These are phyloP conservation scores for Plotosus lineatus DNA, from an alignment of 2,113 vertebrate species.

Conservation along the genomic window DNA sequence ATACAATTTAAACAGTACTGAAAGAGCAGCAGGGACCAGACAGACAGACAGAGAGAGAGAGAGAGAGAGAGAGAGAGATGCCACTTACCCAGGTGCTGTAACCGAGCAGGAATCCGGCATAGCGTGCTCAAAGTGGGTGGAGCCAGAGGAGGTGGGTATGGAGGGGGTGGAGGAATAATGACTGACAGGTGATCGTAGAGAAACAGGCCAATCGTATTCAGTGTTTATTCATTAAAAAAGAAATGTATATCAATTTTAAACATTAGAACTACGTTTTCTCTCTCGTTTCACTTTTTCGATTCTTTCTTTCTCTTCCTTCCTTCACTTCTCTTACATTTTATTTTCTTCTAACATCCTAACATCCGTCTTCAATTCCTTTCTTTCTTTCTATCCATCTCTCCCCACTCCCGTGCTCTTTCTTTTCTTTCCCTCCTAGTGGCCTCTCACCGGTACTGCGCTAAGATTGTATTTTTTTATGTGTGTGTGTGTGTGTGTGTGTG, in stretches of 20 bases:
- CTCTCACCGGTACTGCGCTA: too few relatives aligned
- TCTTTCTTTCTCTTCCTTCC: not conserved
- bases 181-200: slow-evolving; percentile 59
- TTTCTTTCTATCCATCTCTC: not conserved
- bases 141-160: slow-evolving; percentile 65
- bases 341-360: not conserved
- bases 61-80: slow-evolving; percentile 15
- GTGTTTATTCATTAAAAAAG: not conserved
- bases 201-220: slow-evolving; percentile 33
- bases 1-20: too few relatives aligned
- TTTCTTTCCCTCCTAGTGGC: not conserved
- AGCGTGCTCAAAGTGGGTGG: slow-evolving; percentile 44
- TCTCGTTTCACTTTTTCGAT: not conserved
- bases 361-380: not conserved
- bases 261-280: not conserved
- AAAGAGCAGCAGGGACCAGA: not conserved
- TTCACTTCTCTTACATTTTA: too few relatives aligned
- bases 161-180: slow-evolving; percentile 70
- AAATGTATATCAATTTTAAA: not conserved
- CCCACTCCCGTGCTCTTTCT: not conserved
- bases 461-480: too few relatives aligned
- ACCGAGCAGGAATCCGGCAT: slow-evolving; percentile 51
- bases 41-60: slow-evolving; percentile 5
- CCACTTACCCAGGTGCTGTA: slow-evolving; percentile 55
- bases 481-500: too few relatives aligned